Base-by-base conservation (phyloP, 2,888 invertebrate genomes). In the Dicranocentrus wangi region DNA sequence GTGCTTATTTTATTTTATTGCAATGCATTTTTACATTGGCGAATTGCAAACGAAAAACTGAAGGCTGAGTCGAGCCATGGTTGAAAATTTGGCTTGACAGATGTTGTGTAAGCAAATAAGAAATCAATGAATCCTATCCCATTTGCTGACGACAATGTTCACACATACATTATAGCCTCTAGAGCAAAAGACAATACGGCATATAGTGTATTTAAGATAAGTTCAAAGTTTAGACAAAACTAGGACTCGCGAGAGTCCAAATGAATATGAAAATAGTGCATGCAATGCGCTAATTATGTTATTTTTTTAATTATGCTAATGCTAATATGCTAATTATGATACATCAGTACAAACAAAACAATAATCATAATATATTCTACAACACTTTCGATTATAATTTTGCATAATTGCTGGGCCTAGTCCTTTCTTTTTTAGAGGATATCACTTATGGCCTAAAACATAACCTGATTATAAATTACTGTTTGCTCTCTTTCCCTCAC, bases 331-430 rank as follows among this genome's bases (percentile, higher is more conserved):
- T n/a, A n/a, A n/a, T n/a, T n/a, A n/a, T n/a, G n/a, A n/a, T 51
- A 17, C 17, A 3, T 19, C 1, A 17, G 8, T 51, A 3, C n/a
- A 17, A n/a, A 51, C 17, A 51, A 17, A 19, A 2, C 1, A 51
- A 51, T 17, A n/a, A n/a, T 17, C 7, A 47, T 47, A 3, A 8
- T 15, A 51, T 51, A 17, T 51, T 17, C 19, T 51, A 17, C 19
- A 2, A 17, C 19, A 32, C 19, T 3, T 17, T 8, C 1, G 25
- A 5, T 10, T 25, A 58, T 58, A 3, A 23, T 58, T 58, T 58
- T 58, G 58, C 58, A 58, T 58, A 51, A 51, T 51, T 51, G 19
- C 7, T 51, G 19, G 51, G 51, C 19, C 51, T 51, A 51, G 51
- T 51, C 19, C 19, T 51, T 51, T 19, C 17, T 47, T 17, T 17